Conservation (phyloP, 1,140 invertebrate genomes). For the Druon quercuslanigerum region DNA sequence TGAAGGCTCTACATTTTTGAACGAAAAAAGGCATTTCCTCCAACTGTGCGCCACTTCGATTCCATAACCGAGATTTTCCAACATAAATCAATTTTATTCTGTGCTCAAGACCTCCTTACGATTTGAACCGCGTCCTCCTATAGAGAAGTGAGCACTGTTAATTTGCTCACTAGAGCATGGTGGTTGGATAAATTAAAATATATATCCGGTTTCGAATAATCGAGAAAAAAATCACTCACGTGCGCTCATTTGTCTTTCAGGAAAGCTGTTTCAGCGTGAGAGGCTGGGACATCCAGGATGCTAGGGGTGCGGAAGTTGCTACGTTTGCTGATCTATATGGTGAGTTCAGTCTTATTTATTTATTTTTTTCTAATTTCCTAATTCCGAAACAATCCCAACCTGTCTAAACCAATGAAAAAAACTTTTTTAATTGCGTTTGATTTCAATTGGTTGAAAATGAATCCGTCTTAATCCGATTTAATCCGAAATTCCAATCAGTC, state of each 20-base stretch:
- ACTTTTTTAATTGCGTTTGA: too few species aligned
- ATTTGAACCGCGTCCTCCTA: conserved; percentile 68
- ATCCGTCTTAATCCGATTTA: too few species aligned
- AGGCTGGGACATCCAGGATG: conserved; percentile 74
- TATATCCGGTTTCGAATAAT: conserved; percentile 60
- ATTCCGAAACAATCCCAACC: too few species aligned
- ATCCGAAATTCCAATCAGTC: too few species aligned
- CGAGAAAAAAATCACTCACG: conserved; percentile 46
- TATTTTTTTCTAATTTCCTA: too few species aligned
- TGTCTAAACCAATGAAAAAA: too few species aligned
- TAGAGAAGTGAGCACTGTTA: conserved; percentile 62
- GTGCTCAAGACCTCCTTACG: conserved; percentile 68
- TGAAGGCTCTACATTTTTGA: too few species aligned
- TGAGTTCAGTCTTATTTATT: conserved; percentile 58
- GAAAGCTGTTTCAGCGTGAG: conserved; percentile 72
- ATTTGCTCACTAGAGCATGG: conserved; percentile 70
- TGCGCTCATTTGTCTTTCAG: conserved; percentile 55
- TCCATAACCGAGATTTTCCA: conserved; percentile 57
- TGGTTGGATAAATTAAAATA: conserved; percentile 67
- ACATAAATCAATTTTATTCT: conserved; percentile 59
- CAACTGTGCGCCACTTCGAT: conserved; percentile 10
- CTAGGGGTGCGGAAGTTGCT: conserved; percentile 74
- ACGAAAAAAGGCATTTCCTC: too few species aligned
- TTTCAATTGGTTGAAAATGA: too few species aligned
- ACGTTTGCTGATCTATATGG: conserved; percentile 73